Evolutionary conservation across 2,797 vertebrate genomes (phyloP), one percentile per base, ranked within the genome.

Genomic region (Gymnothorax javanicus): DNA sequence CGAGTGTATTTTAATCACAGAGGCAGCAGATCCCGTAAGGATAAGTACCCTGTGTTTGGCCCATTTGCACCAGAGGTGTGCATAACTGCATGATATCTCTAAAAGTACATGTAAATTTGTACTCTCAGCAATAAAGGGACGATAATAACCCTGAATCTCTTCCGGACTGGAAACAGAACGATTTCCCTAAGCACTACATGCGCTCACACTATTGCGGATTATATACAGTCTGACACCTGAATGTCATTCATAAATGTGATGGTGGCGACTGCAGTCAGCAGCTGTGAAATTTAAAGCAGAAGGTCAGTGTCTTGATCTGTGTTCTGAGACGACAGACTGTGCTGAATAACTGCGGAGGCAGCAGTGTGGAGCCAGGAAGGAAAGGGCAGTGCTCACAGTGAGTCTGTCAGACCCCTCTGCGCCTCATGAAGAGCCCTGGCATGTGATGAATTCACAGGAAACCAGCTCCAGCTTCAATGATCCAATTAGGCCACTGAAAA

Each of bases 401-500:
- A 33, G 73, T 15, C 33, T 15, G 13, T 33, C 71, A 79, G 75
- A 79, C 43, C 43, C 54, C 43, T 52, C 3, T 43, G 27, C 12
- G 71, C 71, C 15, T 13, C 23, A 12, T 17, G 43, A 20, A 52
- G 33, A 50, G 52, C 25, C 8, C 84, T 52, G 23, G 13, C n/a
- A 11, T 13, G 50, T 43, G 54, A 57, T 23, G 67, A 62, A 85
- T 85, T 85, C 57, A 67, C 64, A 15, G 20, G 64, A 57, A 71
- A 73, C 73, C 71, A 25, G 64, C 73, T 85, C 84, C 52, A 64
- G 62, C 56, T 71, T 58, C 25, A 2, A 20, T 67, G 33, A 85
- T 85, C 84, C 84, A n/a, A 75, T 85, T 85, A 85, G 73, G 58
- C 56, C 52, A n/a, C 17, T 73, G 9, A 17, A 54, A 57, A 71